A percentile compares a stretch with the other conserved stretches of the same genome.
These are phyloP conservation scores for Phylloscopus collybita DNA, from an alignment of 2,797 vertebrate species.

Conservation along the genomic window DNA sequence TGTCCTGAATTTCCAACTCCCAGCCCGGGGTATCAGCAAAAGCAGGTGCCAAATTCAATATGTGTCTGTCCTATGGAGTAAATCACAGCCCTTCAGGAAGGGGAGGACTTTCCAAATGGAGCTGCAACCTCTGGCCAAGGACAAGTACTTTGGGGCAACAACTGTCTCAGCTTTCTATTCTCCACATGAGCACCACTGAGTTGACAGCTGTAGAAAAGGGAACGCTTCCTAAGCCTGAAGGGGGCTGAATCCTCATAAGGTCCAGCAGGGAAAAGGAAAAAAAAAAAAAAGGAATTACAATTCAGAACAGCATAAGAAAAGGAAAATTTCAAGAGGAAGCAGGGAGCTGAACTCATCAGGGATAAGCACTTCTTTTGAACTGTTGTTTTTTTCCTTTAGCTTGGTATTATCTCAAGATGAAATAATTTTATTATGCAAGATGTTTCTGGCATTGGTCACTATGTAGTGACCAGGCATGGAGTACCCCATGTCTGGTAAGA, in stretches of 20 bases:
- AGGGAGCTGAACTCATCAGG: neutral
- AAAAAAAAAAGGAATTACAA: neutral
- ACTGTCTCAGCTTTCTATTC: neutral
- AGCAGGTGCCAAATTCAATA: neutral
- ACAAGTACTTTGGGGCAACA: neutral
- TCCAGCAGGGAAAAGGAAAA: neutral
- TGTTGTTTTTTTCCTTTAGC: neutral
- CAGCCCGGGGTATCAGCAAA: neutral
- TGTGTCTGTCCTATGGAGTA: neutral
- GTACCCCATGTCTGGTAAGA: neutral
- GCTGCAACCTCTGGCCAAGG: slow-evolving; percentile 6
- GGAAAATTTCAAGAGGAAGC: neutral
- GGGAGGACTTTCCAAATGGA: neutral
- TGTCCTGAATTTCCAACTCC: neutral
- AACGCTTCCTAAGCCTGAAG: slow-evolving; percentile 21
- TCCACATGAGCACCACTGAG: rapidly evolving
- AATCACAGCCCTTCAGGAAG: neutral
- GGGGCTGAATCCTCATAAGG: neutral
- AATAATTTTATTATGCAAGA: neutral
- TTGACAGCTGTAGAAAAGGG: neutral
- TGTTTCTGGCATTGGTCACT: neutral
- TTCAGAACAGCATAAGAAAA: neutral
- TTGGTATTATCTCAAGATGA: neutral
- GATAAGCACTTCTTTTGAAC: neutral
- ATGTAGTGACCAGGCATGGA: neutral